Evolutionary conservation across 1,140 invertebrate species (phyloP).

Genomic region (Tetragnatha versicolor): DNA sequence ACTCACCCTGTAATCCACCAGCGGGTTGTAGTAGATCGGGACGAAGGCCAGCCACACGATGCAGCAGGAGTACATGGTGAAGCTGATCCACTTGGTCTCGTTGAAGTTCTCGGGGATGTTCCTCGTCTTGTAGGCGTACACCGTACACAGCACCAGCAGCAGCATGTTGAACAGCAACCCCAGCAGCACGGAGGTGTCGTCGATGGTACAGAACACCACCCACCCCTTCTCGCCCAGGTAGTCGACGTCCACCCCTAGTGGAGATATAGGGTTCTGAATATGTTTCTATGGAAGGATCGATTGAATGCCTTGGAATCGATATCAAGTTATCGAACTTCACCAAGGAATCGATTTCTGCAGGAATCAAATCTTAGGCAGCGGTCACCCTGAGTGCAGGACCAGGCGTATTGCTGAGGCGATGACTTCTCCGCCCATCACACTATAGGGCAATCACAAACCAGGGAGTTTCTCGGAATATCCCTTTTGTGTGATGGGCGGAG

Average conservation of each 20-base stretch:
- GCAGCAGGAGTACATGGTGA: constrained; percentile 80
- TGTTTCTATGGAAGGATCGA: too few relatives aligned
- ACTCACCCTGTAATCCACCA: constrained; percentile 71
- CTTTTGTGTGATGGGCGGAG: too few relatives aligned
- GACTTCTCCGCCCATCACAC: too few relatives aligned
- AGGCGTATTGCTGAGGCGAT: too few relatives aligned
- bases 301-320: too few relatives aligned
- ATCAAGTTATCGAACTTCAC: too few relatives aligned
- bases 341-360: too few relatives aligned
- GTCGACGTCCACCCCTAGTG: constrained; percentile 61
- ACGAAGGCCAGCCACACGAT: constrained; percentile 79
- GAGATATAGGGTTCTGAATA: too few relatives aligned
- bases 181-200: constrained; percentile 75
- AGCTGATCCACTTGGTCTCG: constrained; percentile 75
- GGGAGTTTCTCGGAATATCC: too few relatives aligned
- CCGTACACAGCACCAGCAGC: constrained; percentile 75
- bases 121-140: constrained; percentile 77
- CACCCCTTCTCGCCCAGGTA: constrained; percentile 66
- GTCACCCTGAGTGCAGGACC: too few relatives aligned
- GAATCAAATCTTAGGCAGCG: too few relatives aligned
- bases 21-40: constrained; percentile 75
- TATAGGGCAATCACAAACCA: too few relatives aligned
- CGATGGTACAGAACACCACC: constrained; percentile 75
- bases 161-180: constrained; percentile 79
- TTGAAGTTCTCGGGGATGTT: constrained; percentile 80